A percentile compares a stretch with the other conserved stretches of the same genome.
These are phyloP conservation scores for Ploceus nigricollis DNA, from an alignment of 2,113 vertebrate species.

Conservation along the genomic window DNA sequence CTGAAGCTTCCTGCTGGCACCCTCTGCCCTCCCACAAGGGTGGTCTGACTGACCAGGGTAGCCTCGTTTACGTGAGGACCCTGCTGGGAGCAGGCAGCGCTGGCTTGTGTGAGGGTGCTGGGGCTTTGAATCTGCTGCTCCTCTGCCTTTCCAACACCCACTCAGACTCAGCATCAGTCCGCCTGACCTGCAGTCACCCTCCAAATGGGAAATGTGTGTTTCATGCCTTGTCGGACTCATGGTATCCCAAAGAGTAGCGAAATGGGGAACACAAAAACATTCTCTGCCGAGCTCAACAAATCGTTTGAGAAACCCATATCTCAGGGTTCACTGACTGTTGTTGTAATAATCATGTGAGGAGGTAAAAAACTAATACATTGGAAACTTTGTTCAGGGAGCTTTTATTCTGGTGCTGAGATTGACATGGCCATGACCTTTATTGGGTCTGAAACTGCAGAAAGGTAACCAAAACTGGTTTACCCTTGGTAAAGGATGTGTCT, in stretches of 20 bases:
- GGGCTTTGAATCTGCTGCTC: neutral
- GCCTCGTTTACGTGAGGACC: fast-evolving
- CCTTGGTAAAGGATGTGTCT: neutral
- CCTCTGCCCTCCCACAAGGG: neutral
- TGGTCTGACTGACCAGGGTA: neutral
- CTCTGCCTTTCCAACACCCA: neutral
- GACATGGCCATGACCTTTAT: neutral
- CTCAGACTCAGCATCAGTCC: fast-evolving
- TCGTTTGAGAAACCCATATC: neutral
- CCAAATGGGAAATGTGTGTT: neutral
- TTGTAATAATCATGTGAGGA: neutral
- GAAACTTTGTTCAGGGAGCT: neutral
- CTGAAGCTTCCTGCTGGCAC: neutral
- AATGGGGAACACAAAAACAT: neutral
- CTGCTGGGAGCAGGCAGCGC: neutral
- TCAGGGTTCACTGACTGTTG: neutral
- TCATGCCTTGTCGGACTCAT: neutral
- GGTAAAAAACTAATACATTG: neutral
- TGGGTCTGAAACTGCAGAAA: neutral
- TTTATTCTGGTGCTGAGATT: neutral
- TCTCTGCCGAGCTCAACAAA: neutral
- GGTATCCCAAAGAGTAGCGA: neutral
- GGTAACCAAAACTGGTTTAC: neutral
- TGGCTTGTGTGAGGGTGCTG: neutral
- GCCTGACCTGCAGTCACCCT: neutral